A percentile compares a stretch with the other conserved stretches of the same genome.
These are phyloP conservation scores for Aspidapion aeneum DNA, from an alignment of 2,888 invertebrate genomes.

Conservation along the genomic window DNA sequence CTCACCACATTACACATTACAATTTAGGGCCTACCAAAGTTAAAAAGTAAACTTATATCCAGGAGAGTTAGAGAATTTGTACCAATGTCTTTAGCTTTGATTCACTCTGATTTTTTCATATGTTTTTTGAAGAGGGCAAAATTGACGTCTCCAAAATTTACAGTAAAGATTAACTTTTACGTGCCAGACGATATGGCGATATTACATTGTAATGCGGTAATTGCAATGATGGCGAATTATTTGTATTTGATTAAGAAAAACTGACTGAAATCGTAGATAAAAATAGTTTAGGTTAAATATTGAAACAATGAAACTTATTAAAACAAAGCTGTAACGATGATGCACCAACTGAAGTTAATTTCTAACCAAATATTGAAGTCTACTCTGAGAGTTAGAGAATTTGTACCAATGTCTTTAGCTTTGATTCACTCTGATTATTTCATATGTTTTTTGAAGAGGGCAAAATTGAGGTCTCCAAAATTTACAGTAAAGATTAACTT, in stretches of 20 bases:
- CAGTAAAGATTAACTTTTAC: neutral
- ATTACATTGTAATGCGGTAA: neutral
- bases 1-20: neutral
- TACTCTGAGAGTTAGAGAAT: neutral
- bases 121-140: neutral
- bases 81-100: neutral
- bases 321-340: neutral
- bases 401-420: neutral
- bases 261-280: no score
- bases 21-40: neutral
- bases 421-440: neutral
- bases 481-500: neutral
- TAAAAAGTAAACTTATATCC: neutral
- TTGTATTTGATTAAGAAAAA: neutral
- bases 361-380: neutral
- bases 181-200: neutral
- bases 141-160: neutral
- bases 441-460: neutral
- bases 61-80: neutral
- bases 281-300: no score
- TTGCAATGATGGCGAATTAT: neutral
- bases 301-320: no score
- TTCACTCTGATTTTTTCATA: neutral
- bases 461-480: neutral
- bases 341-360: neutral